Evolutionary conservation across 2,888 invertebrate genomes (phyloP).

Genomic region (Slavum lentiscoides): DNA sequence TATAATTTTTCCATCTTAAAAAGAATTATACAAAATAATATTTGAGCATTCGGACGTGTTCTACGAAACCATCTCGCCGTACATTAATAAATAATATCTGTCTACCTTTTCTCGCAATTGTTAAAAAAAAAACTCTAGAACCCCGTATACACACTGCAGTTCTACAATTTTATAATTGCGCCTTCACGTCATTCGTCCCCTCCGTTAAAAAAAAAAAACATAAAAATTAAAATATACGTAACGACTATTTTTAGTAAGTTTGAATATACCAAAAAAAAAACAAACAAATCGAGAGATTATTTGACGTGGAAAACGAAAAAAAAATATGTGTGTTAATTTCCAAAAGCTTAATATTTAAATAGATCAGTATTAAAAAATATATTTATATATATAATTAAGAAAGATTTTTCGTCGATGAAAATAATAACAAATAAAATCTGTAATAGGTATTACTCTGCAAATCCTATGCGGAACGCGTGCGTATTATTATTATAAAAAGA

Average conservation of each 20-base stretch:
- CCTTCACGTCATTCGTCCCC: no score
- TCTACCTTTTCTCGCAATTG: no score
- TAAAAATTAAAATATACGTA: no score
- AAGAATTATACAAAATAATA: conserved; percentile 52
- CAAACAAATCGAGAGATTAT: conserved; percentile 2
- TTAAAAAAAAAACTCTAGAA: no score
- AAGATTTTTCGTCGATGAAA: conserved; percentile 13
- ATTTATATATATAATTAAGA: not conserved
- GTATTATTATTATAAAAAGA: not conserved
- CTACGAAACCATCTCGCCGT: conserved; percentile 36
- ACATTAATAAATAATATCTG: no score
- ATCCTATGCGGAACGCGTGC: not conserved
- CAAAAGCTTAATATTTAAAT: conserved; percentile 13
- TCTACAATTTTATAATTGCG: no score
- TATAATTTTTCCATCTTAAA: conserved; percentile 51
- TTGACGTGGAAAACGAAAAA: not conserved
- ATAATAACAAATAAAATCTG: not conserved
- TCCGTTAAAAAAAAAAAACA: no score
- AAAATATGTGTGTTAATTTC: not conserved
- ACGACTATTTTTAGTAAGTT: no score
- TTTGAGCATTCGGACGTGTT: conserved; percentile 50
- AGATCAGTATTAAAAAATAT: not conserved
- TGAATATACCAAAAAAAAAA: not conserved
- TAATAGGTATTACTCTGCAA: not conserved
- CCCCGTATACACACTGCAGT: no score